Conservation (phyloP, 2,113 vertebrate species). For the Lonchura striata region DNA sequence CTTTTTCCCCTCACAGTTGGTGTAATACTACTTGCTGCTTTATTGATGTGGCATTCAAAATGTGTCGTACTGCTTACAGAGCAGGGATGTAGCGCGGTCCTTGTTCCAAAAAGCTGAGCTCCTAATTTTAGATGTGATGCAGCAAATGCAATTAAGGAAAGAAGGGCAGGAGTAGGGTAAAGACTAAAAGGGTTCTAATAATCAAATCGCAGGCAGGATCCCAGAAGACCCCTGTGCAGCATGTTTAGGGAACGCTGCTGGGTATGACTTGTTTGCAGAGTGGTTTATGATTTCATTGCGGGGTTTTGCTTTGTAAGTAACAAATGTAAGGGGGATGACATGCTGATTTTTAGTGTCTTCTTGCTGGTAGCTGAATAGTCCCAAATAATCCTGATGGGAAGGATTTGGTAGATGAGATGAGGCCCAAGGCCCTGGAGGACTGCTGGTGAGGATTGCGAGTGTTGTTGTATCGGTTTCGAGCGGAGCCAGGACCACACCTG, state of each 20-base stretch:
- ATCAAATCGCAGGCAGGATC: constrained; percentile 22
- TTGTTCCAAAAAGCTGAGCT: constrained; percentile 45
- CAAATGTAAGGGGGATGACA: neutral
- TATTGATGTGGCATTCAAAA: constrained; percentile 2
- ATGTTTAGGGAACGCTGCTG: neutral
- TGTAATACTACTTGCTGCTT: constrained; percentile 17
- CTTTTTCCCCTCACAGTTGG: constrained; percentile 17
- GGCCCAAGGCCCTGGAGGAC: neutral
- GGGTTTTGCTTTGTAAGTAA: neutral
- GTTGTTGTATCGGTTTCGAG: neutral
- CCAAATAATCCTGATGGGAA: neutral
- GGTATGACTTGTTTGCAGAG: neutral
- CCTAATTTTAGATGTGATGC: constrained; percentile 55
- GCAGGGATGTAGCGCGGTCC: neutral
- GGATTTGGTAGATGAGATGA: neutral
- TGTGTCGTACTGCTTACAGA: constrained; percentile 11
- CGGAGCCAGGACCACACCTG: neutral
- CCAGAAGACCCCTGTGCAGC: neutral
- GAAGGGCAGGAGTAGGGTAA: constrained; percentile 58
- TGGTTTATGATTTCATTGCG: neutral
- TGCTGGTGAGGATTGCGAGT: neutral
- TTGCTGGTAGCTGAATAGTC: neutral
- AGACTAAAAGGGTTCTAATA: constrained; percentile 56
- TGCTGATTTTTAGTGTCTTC: neutral
- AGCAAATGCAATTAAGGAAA: constrained; percentile 62